Percentiles rank a stretch among this genome's conserved stretches.
Conservation (phyloP, 2,888 invertebrate species). For the Callyntrura sp. region DNA sequence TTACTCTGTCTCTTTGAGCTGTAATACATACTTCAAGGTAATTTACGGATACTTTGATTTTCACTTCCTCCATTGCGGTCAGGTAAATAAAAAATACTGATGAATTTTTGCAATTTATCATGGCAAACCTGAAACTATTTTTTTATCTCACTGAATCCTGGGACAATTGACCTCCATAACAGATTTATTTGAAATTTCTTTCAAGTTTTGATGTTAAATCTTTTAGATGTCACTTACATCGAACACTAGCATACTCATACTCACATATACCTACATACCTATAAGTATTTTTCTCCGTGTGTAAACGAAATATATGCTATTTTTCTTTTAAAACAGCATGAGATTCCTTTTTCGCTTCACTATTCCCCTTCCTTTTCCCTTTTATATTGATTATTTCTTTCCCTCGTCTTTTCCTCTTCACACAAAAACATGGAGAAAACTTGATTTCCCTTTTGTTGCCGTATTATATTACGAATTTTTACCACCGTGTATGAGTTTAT, state of each 20-base stretch:
- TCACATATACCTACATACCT: neutral
- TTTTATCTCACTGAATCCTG: too few relatives aligned
- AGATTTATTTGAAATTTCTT: too few relatives aligned
- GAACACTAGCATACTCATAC: slow-evolving; percentile 39
- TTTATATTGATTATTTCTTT: slow-evolving; percentile 79
- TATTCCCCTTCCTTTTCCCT: slow-evolving; percentile 77
- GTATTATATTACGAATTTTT: slow-evolving; percentile 61
- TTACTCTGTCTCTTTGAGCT: too few relatives aligned
- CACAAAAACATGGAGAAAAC: slow-evolving; percentile 56
- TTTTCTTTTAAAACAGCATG: slow-evolving; percentile 69
- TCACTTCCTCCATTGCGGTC: too few relatives aligned
- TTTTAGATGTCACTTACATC: too few relatives aligned
- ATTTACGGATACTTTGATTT: too few relatives aligned
- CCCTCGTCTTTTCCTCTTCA: slow-evolving; percentile 61
- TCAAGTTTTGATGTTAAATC: too few relatives aligned
- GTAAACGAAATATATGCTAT: slow-evolving; percentile 50
- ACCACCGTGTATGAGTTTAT: slow-evolving; percentile 34
- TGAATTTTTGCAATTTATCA: too few relatives aligned
- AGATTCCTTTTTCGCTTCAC: slow-evolving; percentile 79
- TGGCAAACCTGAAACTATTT: too few relatives aligned
- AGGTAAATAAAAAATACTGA: too few relatives aligned
- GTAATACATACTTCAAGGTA: too few relatives aligned
- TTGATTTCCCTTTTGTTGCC: slow-evolving; percentile 56
- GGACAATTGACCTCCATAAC: too few relatives aligned
- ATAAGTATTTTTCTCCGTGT: slow-evolving; percentile 43